Evolutionary conservation across 2,113 vertebrate genomes (phyloP).

Genomic region (Gulo gulo): DNA sequence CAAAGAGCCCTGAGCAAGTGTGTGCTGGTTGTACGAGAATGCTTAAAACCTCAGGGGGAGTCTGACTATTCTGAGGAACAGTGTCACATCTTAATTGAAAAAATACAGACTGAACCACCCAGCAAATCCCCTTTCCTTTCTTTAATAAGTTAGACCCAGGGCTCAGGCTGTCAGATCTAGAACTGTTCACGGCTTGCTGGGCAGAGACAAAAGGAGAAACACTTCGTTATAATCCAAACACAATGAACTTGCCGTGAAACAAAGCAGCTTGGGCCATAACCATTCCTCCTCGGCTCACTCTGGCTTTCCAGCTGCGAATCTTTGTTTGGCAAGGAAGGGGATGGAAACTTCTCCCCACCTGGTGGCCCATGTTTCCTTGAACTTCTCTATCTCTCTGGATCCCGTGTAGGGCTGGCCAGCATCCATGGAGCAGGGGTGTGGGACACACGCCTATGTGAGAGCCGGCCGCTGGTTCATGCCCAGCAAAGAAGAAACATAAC

Average conservation of each 20-base stretch:
- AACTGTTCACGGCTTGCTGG: background rate
- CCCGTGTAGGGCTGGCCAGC: background rate
- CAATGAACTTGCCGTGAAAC: background rate
- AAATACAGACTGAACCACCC: background rate
- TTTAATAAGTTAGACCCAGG: background rate
- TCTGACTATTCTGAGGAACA: background rate
- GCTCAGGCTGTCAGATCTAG: background rate
- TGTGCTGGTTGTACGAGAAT: no score
- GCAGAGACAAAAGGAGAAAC: conserved; percentile 31
- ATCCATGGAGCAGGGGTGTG: background rate
- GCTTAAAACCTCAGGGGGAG: background rate
- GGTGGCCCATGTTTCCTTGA: background rate
- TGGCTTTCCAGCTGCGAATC: background rate
- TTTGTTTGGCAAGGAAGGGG: background rate
- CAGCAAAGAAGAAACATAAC: background rate
- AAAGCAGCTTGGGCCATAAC: background rate
- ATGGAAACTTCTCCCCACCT: conserved; percentile 19
- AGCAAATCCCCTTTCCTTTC: background rate
- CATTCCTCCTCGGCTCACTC: accelerated
- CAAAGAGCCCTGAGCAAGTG: background rate
- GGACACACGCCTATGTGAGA: background rate
- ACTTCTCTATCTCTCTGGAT: background rate
- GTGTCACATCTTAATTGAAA: background rate
- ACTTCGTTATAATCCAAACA: conserved; percentile 10
- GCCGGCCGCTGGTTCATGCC: background rate